Base-by-base conservation (phyloP, 2,888 invertebrate species). In the Itoplectis maculator region DNA sequence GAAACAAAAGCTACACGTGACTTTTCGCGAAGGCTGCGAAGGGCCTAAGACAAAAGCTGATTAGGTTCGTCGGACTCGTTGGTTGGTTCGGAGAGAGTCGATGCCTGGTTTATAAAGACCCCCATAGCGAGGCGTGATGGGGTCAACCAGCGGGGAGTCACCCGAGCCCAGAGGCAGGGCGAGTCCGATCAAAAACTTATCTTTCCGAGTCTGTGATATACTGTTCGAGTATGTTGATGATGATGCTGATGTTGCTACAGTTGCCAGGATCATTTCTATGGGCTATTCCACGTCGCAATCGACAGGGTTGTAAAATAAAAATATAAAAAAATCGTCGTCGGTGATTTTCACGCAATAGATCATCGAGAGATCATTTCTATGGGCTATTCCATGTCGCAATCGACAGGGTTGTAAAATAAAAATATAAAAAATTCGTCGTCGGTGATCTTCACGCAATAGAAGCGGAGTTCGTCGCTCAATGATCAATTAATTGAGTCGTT, bases 71-170 rank as follows among this genome's bases (percentile, higher is more conserved):
- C 87, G n/a, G n/a, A n/a, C 88, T 85, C 86, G 87, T 85, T 59
- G 49, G 66, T 70, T 51, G 49, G 42, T 66, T 49, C 61, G 56
- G 56, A 51, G 61, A 66, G 45, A 65, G 65, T 78, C 87, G 89
- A 90, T 88, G 88, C 85, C 84, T 88, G 89, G 88, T 88, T 88
- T 89, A 90, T 89, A 90, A 88, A 91, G 92, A 92, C 92, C 92
- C 92, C 92, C 90, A 92, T 90, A 88, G 92, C 89, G 92, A 89
- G 85, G 91, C 89, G 89, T 91, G 92, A 92, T 92, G 92, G 91
- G 92, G 92, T 92, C 92, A 92, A 91, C 85, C 92, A 91, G 91
- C 92, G 86, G 92, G 92, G 90, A 89, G 92, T 90, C 91, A 90
- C 85, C 86, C 83, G 56, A 76, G 72, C 69, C n/a, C 74, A 70